Base-by-base conservation (phyloP, 2,797 vertebrate genomes). In the Microchirus variegatus region DNA sequence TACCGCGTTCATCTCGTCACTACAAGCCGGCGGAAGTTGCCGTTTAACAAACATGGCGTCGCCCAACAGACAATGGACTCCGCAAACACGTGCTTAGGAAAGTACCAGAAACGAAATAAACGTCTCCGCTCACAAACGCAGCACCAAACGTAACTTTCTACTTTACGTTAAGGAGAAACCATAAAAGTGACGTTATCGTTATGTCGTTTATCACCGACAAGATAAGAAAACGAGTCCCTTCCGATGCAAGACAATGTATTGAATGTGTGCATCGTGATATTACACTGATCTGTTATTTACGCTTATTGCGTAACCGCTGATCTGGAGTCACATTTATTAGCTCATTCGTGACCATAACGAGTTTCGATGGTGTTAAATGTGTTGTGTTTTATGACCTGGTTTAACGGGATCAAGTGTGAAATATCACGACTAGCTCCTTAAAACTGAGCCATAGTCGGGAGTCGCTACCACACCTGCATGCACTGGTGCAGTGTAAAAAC, bases 11-110 rank as follows among this genome's bases (percentile, higher is more conserved):
- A 75, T 63, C 37, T 45, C 47, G 49, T 44, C 64, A 17, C 66
- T 37, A 56, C 59, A 59, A 1, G 60, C 36, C 54, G 62, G 78
- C 78, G 89, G 86, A 92, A 87, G 89, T 87, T 46, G 75, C 70
- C 11, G 31, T 62, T 62, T 41, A 81, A 84, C 71, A 84, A 94
- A 93, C 87, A 93, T 94, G 93, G 92, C 93, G 90, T 75, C 89
- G 67, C 36, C 53, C 61, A 36, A 73, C 60, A 84, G 85, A 91
- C 90, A 92, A 92, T 91, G 88, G 86, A 83, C 46, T 67, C 77
- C 43, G 53, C 64, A 80, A 84, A 84, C 91, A 93, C 91, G 91
- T 93, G 92, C 79, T 88, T 18, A 6, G 5, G 12, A 42, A 16
- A 45, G 59, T 49, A 37, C 19, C 40, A 44, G 15, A 1, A 15